These are phyloP conservation scores for Ctenodactylus gundi DNA, from an alignment of 2,113 vertebrate species.

Conservation along the genomic window DNA sequence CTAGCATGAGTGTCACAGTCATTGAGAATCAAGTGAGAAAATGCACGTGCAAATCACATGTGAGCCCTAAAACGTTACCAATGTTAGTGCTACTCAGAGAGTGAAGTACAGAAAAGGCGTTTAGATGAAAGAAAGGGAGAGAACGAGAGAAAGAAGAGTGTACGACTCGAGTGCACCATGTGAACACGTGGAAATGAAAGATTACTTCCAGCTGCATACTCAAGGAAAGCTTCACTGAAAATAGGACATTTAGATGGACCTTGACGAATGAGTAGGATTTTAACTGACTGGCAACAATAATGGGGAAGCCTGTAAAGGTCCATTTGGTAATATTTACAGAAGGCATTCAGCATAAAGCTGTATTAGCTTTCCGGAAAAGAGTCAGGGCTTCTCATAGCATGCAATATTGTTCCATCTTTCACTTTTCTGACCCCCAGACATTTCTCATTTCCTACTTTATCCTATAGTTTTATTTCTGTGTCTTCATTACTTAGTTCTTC, in stretches of 20 bases:
- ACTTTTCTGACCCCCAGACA: neutral
- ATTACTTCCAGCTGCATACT: neutral
- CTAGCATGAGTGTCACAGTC: neutral
- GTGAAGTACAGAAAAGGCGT: neutral
- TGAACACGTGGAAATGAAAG: neutral
- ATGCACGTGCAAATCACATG: neutral
- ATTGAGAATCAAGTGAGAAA: neutral
- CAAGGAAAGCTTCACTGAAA: neutral
- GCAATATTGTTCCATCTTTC: neutral
- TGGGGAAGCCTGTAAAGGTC: neutral
- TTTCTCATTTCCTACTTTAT: neutral
- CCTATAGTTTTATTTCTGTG: neutral
- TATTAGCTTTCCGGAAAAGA: neutral
- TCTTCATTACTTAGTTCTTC: neutral
- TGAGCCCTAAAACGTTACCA: neutral
- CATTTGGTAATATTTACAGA: neutral
- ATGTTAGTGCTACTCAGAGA: neutral
- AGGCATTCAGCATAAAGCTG: neutral
- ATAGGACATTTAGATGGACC: neutral
- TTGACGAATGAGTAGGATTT: neutral
- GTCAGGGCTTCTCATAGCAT: neutral
- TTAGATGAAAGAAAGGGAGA: neutral
- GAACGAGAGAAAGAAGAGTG: neutral
- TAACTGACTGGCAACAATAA: slow-evolving; percentile 13
- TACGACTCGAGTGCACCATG: neutral